Base-by-base conservation (phyloP, 1,140 invertebrate species). In the Drosophila bocqueti region DNA sequence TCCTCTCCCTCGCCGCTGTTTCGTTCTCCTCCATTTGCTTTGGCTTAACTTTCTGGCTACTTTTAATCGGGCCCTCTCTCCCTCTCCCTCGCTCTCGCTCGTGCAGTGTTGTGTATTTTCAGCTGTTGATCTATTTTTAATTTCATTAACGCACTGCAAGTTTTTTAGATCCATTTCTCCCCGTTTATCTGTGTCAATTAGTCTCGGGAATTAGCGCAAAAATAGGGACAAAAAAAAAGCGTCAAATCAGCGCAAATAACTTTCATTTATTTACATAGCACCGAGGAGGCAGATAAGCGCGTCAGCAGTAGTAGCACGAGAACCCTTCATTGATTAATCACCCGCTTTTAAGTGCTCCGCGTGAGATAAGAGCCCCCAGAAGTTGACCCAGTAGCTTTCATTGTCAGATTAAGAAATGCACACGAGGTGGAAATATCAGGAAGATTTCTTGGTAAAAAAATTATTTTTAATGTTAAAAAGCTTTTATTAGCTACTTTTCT, bases 101-200 rank as follows among this genome's bases (percentile, higher is more conserved):
- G 4, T 40, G 66, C 47, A 57, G 65, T 57, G 43, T 67, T 60
- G 40, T 76, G 76, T 86, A 47, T 73, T 66, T 78, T 82, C 80
- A 86, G 83, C 84, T 86, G 83, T 77, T 83, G 80, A 61, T 63
- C 81, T 89, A 87, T 87, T 89, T 84, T 75, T 89, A 87, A 71
- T 61, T 84, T 81, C 77, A 89, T 89, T 89, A 83, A 78, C 82
- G 69, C 42, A 67, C 67, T 71, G 67, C 49, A 71, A 38, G 67
- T 68, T 55, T 54, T 61, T 61, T 61, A 73, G 54, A 73, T 73
- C 24, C 24, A 36, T 52, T 43, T 24, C 47, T 62, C 34, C 36
- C 29, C 29, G 52, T 58, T 55, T 52, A 71, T 65, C 61, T 72
- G 67, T 73, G 55, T 73, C 69, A 73, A 73, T 73, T 61, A 42